These are phyloP conservation scores for Pocillopora meandrina DNA, from an alignment of 92 coral and sea anemone species.

Conservation along the genomic window DNA sequence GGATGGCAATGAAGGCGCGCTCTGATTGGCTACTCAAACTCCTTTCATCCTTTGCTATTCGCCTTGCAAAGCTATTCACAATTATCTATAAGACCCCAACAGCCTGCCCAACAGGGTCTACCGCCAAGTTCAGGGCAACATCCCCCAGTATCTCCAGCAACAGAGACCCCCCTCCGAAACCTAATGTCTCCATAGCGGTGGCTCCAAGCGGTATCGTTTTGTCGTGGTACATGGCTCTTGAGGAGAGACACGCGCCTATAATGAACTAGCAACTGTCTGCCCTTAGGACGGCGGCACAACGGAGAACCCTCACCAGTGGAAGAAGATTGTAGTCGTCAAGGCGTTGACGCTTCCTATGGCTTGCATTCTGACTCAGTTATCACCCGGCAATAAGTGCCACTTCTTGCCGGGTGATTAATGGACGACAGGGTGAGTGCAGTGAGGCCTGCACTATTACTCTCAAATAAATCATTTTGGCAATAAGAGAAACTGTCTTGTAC, in stretches of 20 bases:
- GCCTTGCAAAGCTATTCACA: not conserved
- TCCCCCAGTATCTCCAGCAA: conserved; percentile 17
- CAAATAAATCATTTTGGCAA: conserved; percentile 27
- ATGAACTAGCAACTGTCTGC: conserved; percentile 91
- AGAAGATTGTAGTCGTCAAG: conserved; percentile 93
- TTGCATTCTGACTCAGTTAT: conserved; percentile 93
- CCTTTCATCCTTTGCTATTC: too few species aligned
- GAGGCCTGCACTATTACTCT: conserved; percentile 92
- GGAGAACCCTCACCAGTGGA: conserved; percentile 80
- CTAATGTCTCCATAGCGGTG: conserved; percentile 90
- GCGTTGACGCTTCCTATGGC: conserved; percentile 99
- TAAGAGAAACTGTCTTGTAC: not conserved
- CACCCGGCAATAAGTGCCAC: conserved; percentile 95
- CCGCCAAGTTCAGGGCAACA: conserved; percentile 26
- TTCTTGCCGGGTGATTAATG: conserved; percentile 89
- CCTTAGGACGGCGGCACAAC: conserved; percentile 70
- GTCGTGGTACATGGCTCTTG: conserved; percentile 94
- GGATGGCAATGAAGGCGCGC: too few species aligned
- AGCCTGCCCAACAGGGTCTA: conserved; percentile 7
- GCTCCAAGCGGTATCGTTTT: conserved; percentile 92
- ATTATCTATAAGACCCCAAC: conserved; percentile 18
- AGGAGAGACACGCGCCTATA: conserved; percentile 67
- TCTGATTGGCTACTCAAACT: too few species aligned
- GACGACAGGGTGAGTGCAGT: conserved; percentile 89
- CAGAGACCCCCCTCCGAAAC: conserved; percentile 77